Evolutionary conservation across 2,888 invertebrate genomes (phyloP).

Genomic region (Pedicia rivosa): DNA sequence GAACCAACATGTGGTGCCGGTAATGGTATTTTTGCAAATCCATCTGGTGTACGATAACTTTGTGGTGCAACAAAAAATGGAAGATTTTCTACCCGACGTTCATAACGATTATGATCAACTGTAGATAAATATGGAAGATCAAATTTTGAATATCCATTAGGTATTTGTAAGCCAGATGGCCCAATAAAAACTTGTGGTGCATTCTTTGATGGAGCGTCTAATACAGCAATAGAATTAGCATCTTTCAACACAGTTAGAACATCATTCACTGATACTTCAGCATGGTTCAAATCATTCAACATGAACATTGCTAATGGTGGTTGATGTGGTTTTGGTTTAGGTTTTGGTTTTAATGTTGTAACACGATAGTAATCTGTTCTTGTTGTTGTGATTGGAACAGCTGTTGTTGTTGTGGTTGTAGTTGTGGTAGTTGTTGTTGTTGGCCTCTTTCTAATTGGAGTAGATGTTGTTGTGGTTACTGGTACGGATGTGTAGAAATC

Average conservation of each 20-base stretch:
- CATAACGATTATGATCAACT: slow-evolving; percentile 46
- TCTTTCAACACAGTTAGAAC: slow-evolving; percentile 51
- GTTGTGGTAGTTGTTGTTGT: slow-evolving; percentile 12
- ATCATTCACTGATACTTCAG: slow-evolving; percentile 41
- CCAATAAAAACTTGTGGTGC: slow-evolving; percentile 70
- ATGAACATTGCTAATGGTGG: slow-evolving; percentile 72
- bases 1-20: slow-evolving; percentile 79
- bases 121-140: slow-evolving; percentile 69
- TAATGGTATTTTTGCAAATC: slow-evolving; percentile 71
- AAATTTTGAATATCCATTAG: slow-evolving; percentile 59
- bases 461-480: slow-evolving; percentile 12
- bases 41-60: slow-evolving; percentile 68
- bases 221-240: slow-evolving; percentile 57
- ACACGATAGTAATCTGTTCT: slow-evolving; percentile 14
- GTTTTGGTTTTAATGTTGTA: slow-evolving; percentile 36
- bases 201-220: slow-evolving; percentile 49
- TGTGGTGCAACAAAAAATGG: slow-evolving; percentile 77
- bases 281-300: slow-evolving; percentile 35
- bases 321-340: slow-evolving; percentile 60
- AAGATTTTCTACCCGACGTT: slow-evolving; percentile 53
- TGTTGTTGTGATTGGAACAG: slow-evolving; percentile 19
- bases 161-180: slow-evolving; percentile 54
- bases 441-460: slow-evolving; percentile 19
- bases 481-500: slow-evolving; percentile 28
- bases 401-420: slow-evolving; percentile 28